These are phyloP conservation scores for Ictalurus punctatus DNA, from an alignment of 2,113 vertebrate genomes.

Conservation along the genomic window DNA sequence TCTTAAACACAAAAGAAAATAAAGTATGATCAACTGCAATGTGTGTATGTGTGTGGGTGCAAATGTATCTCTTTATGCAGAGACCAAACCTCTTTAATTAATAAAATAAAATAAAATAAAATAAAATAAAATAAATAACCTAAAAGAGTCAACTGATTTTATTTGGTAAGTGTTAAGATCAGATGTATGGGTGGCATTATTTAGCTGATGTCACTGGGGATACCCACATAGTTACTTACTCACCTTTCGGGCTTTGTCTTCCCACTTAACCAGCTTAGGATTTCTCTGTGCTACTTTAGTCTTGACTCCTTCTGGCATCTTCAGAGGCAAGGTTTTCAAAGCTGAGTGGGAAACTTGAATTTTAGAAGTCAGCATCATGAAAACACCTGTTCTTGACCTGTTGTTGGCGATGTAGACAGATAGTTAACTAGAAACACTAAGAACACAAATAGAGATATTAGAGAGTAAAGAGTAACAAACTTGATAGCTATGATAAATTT, in stretches of 20 bases:
- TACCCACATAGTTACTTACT: background rate
- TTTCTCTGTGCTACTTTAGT: constrained; percentile 60
- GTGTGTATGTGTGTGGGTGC: background rate
- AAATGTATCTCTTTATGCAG: background rate
- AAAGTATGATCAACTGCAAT: background rate
- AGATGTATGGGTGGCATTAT: background rate
- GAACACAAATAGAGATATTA: too few species aligned
- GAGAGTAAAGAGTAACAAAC: too few species aligned
- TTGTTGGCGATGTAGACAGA: background rate
- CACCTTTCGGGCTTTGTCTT: constrained; percentile 63
- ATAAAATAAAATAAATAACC: too few species aligned
- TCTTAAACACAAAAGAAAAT: background rate
- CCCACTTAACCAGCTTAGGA: constrained; percentile 61
- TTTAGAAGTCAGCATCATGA: constrained; percentile 62
- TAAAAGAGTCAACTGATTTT: background rate
- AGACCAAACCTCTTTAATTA: background rate
- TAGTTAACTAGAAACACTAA: too few species aligned
- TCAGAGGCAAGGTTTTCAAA: constrained; percentile 58
- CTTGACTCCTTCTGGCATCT: constrained; percentile 53
- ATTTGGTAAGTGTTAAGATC: background rate
- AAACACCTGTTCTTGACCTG: background rate
- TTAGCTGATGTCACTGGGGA: background rate
- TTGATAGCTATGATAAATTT: background rate
- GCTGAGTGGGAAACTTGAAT: constrained; percentile 27
- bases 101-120: background rate